These are phyloP conservation scores for Matsumurasca onukii DNA, from an alignment of 1,140 invertebrate genomes.

Conservation along the genomic window DNA sequence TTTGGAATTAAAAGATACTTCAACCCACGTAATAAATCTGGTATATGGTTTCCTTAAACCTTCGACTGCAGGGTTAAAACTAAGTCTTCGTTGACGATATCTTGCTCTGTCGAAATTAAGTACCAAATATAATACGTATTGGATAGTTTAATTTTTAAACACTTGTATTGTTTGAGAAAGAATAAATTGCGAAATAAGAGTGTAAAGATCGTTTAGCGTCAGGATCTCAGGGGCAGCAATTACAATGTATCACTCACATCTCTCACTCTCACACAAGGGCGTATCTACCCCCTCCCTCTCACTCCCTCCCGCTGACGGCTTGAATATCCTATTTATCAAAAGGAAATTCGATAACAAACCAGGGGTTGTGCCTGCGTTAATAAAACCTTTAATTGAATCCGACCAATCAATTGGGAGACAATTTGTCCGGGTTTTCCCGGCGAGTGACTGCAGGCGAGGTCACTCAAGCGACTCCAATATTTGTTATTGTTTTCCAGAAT, in stretches of 20 bases:
- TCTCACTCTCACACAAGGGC: not conserved
- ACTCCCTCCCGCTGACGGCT: too few species aligned
- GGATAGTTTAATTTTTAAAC: too few species aligned
- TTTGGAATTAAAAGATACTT: too few species aligned
- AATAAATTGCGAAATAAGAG: conserved; percentile 4
- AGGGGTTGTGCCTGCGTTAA: too few species aligned
- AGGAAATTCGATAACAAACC: too few species aligned
- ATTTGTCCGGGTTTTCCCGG: not conserved
- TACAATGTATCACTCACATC: conserved; percentile 8
- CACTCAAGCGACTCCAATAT: not conserved
- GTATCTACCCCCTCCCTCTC: not conserved
- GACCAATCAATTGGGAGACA: not conserved
- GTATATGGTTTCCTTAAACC: too few species aligned
- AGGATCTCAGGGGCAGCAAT: not conserved
- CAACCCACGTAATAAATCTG: too few species aligned
- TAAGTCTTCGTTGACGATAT: too few species aligned
- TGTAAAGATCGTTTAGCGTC: not conserved
- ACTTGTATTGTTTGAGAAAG: conserved; percentile 15
- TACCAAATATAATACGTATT: too few species aligned
- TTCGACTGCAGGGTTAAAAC: too few species aligned
- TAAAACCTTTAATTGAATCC: not conserved
- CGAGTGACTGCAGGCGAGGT: not conserved
- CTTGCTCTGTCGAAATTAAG: too few species aligned
- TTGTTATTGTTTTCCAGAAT: not conserved
- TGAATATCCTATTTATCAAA: too few species aligned